A percentile compares a stretch with the other conserved stretches of the same genome.
Conservation (phyloP, 2,888 invertebrate genomes). For the Clistopyga incitator region DNA sequence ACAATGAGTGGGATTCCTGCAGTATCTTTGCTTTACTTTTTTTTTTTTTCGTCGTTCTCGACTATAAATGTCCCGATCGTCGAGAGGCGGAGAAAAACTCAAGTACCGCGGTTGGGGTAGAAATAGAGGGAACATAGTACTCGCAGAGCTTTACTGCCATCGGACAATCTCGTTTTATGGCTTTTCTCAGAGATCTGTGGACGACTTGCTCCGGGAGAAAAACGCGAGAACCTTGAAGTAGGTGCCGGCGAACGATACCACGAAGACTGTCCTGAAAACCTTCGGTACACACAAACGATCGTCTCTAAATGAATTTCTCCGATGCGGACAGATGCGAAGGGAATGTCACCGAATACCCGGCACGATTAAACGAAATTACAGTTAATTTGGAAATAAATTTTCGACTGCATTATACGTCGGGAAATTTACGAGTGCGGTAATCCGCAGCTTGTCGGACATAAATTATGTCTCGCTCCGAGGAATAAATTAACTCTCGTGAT, state of each 20-base stretch:
- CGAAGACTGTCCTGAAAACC: slow-evolving; percentile 20
- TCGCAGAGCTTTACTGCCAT: slow-evolving; percentile 69
- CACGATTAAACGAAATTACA: slow-evolving; percentile 74
- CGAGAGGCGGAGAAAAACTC: slow-evolving; percentile 26
- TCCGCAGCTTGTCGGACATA: background rate
- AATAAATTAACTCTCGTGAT: background rate
- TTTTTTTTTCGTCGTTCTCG: slow-evolving; percentile 22
- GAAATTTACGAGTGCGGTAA: background rate
- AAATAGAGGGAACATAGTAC: background rate
- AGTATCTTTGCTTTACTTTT: slow-evolving; percentile 16
- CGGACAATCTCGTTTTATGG: slow-evolving; percentile 73
- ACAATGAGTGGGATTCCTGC: slow-evolving; percentile 37
- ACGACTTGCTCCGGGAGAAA: slow-evolving; percentile 33
- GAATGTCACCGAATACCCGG: slow-evolving; percentile 2
- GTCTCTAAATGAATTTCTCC: slow-evolving; percentile 74
- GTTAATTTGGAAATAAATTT: slow-evolving; percentile 75
- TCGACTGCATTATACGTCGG: slow-evolving; percentile 46
- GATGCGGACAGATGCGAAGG: slow-evolving; percentile 3
- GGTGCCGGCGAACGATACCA: slow-evolving; percentile 18
- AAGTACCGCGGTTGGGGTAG: background rate
- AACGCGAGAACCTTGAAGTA: slow-evolving; percentile 40
- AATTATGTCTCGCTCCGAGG: background rate
- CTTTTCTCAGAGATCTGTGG: slow-evolving; percentile 62
- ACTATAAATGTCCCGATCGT: slow-evolving; percentile 50
- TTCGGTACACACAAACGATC: slow-evolving; percentile 42